Percentiles rank a stretch among this genome's conserved stretches.
Conservation (phyloP, 2,113 vertebrate species). For the Mustela lutreola region DNA sequence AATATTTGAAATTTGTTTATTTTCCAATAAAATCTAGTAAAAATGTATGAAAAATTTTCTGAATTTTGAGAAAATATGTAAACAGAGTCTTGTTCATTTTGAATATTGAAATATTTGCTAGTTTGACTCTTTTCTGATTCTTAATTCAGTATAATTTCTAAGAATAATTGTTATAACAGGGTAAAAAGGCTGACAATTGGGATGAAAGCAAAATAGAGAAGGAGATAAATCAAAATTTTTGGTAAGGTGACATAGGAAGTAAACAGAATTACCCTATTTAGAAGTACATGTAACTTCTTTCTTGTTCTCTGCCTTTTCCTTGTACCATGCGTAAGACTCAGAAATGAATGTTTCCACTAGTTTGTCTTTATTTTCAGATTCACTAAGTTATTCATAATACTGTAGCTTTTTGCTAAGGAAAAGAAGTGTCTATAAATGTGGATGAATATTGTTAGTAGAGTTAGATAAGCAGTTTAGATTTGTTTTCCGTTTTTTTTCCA, state of each 20-base stretch:
- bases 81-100: constrained; percentile 34
- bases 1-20: neutral
- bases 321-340: neutral
- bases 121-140: constrained; percentile 39
- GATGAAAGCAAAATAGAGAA: constrained; percentile 34
- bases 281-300: constrained; percentile 11
- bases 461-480: constrained; percentile 1
- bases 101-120: constrained; percentile 42
- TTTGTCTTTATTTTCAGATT: constrained; percentile 34
- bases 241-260: constrained; percentile 32
- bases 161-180: neutral
- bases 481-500: neutral
- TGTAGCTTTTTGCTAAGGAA: constrained; percentile 30
- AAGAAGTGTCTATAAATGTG: neutral
- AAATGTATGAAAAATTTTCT: neutral
- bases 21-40: constrained; percentile 49
- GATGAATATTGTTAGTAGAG: constrained; percentile 7
- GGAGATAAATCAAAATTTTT: neutral
- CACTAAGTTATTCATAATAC: neutral
- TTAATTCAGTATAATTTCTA: constrained; percentile 47
- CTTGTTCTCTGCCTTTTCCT: neutral
- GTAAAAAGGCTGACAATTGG: constrained; percentile 22
- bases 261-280: neutral
- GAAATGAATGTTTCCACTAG: neutral
- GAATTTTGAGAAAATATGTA: constrained; percentile 15